Conservation (phyloP, 1,140 invertebrate species). For the Drosophila hydei region DNA sequence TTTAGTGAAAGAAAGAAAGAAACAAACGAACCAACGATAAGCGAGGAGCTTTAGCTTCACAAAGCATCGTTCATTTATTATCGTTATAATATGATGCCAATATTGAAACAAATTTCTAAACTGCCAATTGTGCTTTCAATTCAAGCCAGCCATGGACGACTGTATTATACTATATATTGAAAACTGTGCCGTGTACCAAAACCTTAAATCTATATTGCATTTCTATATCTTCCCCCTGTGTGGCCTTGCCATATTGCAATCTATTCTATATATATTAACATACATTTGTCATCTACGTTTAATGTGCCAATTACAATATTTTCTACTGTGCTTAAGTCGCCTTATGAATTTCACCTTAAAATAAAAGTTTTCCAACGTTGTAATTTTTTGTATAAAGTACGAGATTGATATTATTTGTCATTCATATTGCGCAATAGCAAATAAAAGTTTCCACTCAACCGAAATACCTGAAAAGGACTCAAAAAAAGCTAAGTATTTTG, state of each 20-base stretch:
- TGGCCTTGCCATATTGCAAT: constrained; percentile 41
- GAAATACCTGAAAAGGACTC: constrained; percentile 51
- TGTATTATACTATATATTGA: constrained; percentile 69
- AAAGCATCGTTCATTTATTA: constrained; percentile 54
- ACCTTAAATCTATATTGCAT: constrained; percentile 51
- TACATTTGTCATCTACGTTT: constrained; percentile 73
- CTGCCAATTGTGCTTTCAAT: constrained; percentile 71
- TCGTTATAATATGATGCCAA: constrained; percentile 35
- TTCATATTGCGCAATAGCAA: constrained; percentile 68
- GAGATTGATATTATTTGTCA: constrained; percentile 48
- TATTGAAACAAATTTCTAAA: constrained; percentile 38
- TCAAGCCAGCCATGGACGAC: constrained; percentile 68
- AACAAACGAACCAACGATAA: constrained; percentile 35
- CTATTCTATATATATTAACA: constrained; percentile 60
- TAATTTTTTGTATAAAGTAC: constrained; percentile 68
- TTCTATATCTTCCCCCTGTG: constrained; percentile 22
- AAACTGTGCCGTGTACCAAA: constrained; percentile 38
- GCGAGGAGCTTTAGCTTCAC: constrained; percentile 57
- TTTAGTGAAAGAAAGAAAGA: constrained; percentile 54
- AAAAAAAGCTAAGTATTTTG: not conserved
- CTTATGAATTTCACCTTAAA: constrained; percentile 63
- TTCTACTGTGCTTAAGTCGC: constrained; percentile 68
- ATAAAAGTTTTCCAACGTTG: constrained; percentile 78
- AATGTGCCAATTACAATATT: constrained; percentile 74
- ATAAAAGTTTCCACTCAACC: constrained; percentile 74